Evolutionary conservation across 1,140 invertebrate species (phyloP), one percentile per base, ranked within the genome.

Genomic region (Chrysomallon squamiferum): DNA sequence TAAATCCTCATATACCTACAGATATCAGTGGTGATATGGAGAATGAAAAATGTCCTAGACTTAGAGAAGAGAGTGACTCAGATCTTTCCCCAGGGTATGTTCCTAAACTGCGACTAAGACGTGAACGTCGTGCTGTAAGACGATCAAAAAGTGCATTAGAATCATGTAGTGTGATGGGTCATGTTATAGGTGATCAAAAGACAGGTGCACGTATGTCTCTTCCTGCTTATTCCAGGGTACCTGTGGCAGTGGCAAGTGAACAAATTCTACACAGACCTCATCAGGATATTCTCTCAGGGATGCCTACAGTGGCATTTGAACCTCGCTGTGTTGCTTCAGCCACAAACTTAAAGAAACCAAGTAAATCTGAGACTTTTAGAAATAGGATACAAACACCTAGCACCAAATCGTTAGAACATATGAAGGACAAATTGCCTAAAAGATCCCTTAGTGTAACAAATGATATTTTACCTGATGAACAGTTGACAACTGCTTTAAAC

Each of bases 101-200:
- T 54, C 65, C 66, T 32, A 41, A 59, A 9, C 47, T 60, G 3
- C 29, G 62, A 11, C 41, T 68, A 35, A 65, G 66, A 13, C 63
- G 66, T 22, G 60, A 73, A 50, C 62, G 74, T 11, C 74, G 69
- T 52, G 71, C 72, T 45, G 72, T 78, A 15, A 49, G 76, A 22
- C 50, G 79, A 20, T 79, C 82, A 30, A 75, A 79, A 71, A 85
- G 84, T 74, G 79, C 81, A 35, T 54, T 83, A 30, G 83, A 84
- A 45, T 61, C 57, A n/a, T 66, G 66, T 22, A 69, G 56, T 41
- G 45, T 60, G 18, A 35, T 38, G n/a, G 33, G 30, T 35, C 58
- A 59, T 13, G 27, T 56, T 25, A 15, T 5, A 22, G 15, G 22
- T 38, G 58, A 59, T 13, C 18, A n/a, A 13, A 59, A 59, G 22